A percentile compares a stretch with the other conserved stretches of the same genome.
These are phyloP conservation scores for Trisateles emortualis DNA, from an alignment of 2,888 invertebrate species.

Conservation along the genomic window DNA sequence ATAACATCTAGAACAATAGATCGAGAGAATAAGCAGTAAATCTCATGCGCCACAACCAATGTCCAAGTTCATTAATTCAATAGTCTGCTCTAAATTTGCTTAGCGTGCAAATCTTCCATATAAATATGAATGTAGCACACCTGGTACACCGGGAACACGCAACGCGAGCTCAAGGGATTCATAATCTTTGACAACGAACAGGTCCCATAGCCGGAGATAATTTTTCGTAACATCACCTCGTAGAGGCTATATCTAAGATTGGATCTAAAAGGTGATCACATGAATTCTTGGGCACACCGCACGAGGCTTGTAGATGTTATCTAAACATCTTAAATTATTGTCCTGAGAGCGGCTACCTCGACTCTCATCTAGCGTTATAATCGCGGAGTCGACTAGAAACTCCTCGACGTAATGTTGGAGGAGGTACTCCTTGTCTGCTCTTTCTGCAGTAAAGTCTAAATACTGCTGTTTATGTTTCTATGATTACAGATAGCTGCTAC, in stretches of 20 bases:
- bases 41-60: slow-evolving; percentile 22
- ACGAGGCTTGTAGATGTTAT: slow-evolving; percentile 82
- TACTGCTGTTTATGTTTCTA: not conserved
- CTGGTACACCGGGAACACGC: slow-evolving; percentile 49
- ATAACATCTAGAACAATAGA: slow-evolving; percentile 27
- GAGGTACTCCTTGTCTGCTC: slow-evolving; percentile 51
- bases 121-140: slow-evolving; percentile 59
- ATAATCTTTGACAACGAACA: slow-evolving; percentile 76
- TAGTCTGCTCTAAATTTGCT: slow-evolving; percentile 37
- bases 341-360: slow-evolving; percentile 73
- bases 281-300: slow-evolving; percentile 83
- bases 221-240: slow-evolving; percentile 81
- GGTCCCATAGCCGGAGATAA: slow-evolving; percentile 69
- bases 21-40: slow-evolving; percentile 20
- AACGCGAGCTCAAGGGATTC: slow-evolving; percentile 56
- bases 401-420: slow-evolving; percentile 59
- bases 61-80: slow-evolving; percentile 40
- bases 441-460: slow-evolving; percentile 27
- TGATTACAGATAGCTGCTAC: not conserved
- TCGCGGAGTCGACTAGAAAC: slow-evolving; percentile 61
- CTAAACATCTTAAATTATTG: slow-evolving; percentile 86
- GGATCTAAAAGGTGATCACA: slow-evolving; percentile 82
- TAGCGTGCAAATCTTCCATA: slow-evolving; percentile 42
- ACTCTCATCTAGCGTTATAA: slow-evolving; percentile 74
- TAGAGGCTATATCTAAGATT: slow-evolving; percentile 78